Evolutionary conservation across 2,888 invertebrate genomes (phyloP), one percentile per base, ranked within the genome.

Genomic region (Hirtodrosophila alboralis): DNA sequence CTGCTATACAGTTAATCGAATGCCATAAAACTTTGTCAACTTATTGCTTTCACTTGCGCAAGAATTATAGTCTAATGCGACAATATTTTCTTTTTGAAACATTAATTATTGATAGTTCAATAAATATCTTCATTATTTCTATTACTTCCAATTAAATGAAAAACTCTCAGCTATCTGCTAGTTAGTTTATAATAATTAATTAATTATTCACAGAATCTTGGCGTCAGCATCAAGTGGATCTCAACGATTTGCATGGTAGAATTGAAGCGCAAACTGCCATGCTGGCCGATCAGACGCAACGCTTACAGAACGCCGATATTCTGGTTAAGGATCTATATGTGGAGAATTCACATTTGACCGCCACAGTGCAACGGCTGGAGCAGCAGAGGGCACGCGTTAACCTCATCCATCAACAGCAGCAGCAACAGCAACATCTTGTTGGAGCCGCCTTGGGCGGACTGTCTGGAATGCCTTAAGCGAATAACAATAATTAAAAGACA

Each of bases 301-400:
- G 94, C 69, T 91, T 96, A 56, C 93, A 94, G 30, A 93, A 93
- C 84, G 94, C 95, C 10, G 96, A 96, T 90, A 89, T 95, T 80
- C 91, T 96, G 37, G 94, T 95, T 14, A 95, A 95, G 91, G 96
- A 96, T 86, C 92, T 97, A 62, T 96, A 95, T 91, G 93, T 96
- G 44, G 96, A 96, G 91, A 96, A 96, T 91, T 94, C 96, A 48
- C 94, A 95, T 89, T 92, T 96, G 57, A 92, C 93, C 57, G 94
- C 94, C 13, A 93, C 93, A 4, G 89, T 91, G 33, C 91, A 91
- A 75, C 80, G 89, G 21, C 66, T 91, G 38, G 91, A 91, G 52
- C 91, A 91, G 52, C 90, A 91, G 65, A 71, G 90, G 41, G 81
- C 87, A 21, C 88, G 91, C 12, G 87, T 88, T 10, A 90, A 87